A percentile compares a stretch with the other conserved stretches of the same genome.
These are phyloP conservation scores for Papilio elwesi DNA, from an alignment of 2,888 invertebrate genomes.

Conservation along the genomic window DNA sequence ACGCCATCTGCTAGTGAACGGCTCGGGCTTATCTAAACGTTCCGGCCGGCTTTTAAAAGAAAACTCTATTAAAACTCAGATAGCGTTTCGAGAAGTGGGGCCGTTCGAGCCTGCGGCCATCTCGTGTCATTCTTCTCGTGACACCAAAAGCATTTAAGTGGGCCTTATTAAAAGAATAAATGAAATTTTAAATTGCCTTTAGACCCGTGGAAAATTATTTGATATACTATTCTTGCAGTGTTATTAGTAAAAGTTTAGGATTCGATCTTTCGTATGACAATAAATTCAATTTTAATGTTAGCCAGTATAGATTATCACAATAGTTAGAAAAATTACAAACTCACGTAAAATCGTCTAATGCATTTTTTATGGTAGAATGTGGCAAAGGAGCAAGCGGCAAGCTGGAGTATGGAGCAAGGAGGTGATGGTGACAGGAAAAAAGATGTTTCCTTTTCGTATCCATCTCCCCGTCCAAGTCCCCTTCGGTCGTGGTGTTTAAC, in stretches of 20 bases:
- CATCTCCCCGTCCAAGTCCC: too few species aligned
- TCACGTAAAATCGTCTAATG: too few species aligned
- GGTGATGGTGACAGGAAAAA: too few species aligned
- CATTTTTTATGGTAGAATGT: too few species aligned
- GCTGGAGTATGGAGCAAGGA: too few species aligned
- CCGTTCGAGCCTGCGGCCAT: conserved; percentile 40
- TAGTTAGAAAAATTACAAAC: too few species aligned
- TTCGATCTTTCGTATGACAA: too few species aligned
- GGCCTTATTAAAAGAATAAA: conserved; percentile 28
- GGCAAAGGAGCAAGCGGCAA: too few species aligned
- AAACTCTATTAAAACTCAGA: conserved; percentile 39
- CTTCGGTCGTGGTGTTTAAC: too few species aligned
- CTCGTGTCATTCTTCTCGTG: conserved; percentile 22
- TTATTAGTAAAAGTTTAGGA: neutral
- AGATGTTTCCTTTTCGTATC: too few species aligned
- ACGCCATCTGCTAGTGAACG: conserved; percentile 10
- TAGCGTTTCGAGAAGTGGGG: conserved; percentile 18
- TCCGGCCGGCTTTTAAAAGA: conserved; percentile 25
- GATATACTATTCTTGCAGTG: neutral
- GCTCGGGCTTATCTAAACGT: conserved; percentile 3
- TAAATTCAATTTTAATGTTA: too few species aligned
- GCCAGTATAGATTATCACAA: too few species aligned
- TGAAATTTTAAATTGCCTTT: conserved; percentile 24
- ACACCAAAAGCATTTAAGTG: conserved; percentile 28
- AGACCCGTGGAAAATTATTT: neutral